These are phyloP conservation scores for Dasyornis broadbenti DNA, from an alignment of 2,113 vertebrate species.

Conservation along the genomic window DNA sequence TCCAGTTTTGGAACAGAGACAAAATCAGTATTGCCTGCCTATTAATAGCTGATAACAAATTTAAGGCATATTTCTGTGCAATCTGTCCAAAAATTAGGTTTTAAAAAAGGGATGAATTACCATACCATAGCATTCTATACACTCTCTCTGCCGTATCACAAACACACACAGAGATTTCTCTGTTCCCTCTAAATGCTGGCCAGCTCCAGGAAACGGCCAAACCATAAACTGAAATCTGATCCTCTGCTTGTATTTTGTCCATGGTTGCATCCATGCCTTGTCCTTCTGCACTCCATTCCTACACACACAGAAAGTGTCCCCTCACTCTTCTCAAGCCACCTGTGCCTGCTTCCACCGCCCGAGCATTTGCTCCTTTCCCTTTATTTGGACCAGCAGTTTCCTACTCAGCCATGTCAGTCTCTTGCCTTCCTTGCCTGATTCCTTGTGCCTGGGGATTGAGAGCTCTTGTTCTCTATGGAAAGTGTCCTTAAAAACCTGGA, in stretches of 20 bases:
- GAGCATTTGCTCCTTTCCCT: background rate
- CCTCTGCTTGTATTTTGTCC: background rate
- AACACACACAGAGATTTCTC: background rate
- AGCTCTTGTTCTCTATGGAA: background rate
- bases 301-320: background rate
- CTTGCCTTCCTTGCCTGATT: background rate
- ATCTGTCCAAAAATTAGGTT: conserved; percentile 15
- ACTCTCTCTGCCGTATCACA: background rate
- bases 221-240: background rate
- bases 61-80: background rate
- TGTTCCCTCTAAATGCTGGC: background rate
- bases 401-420: background rate
- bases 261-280: background rate
- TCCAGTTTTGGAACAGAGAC: background rate
- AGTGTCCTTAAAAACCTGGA: background rate
- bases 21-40: background rate
- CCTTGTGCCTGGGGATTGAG: background rate
- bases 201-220: background rate
- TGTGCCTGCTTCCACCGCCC: background rate
- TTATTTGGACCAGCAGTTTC: background rate
- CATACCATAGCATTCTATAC: background rate
- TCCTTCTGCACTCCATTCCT: background rate
- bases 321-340: background rate
- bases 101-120: background rate
- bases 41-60: conserved; percentile 37